Percentiles rank a stretch among this genome's conserved stretches.
These are phyloP conservation scores for Drosophila seguyi DNA, from an alignment of 1,140 invertebrate genomes.

Conservation along the genomic window DNA sequence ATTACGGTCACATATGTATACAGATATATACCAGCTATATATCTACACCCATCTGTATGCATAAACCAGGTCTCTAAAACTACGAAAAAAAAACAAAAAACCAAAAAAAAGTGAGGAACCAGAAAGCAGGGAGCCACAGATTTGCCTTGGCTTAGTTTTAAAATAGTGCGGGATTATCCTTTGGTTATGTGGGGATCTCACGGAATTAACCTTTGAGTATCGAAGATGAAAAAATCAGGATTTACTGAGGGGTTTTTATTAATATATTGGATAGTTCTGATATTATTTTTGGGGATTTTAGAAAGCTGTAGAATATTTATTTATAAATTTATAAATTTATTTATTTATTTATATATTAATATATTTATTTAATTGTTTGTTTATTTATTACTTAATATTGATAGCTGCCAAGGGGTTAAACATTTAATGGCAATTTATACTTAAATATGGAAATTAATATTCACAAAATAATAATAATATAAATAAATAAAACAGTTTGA, in stretches of 20 bases:
- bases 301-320: no score
- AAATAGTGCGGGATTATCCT: constrained; percentile 11
- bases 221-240: background rate
- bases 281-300: background rate
- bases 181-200: background rate
- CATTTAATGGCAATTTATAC: no score
- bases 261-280: background rate
- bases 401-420: no score
- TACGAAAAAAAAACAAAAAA: background rate
- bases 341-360: background rate
- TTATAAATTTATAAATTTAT: no score
- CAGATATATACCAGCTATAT: background rate
- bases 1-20: constrained; percentile 20
- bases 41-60: constrained; percentile 10
- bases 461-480: no score
- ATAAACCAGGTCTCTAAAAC: constrained; percentile 12
- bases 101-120: background rate
- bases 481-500: no score
- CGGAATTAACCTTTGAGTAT: background rate
- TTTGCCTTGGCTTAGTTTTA: constrained; percentile 28
- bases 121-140: background rate
- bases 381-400: no score
- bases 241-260: accelerated
- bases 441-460: no score
- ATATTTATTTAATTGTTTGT: no score